Conservation (phyloP, 1,140 invertebrate species). For the Caenorhabditis tropicalis region DNA sequence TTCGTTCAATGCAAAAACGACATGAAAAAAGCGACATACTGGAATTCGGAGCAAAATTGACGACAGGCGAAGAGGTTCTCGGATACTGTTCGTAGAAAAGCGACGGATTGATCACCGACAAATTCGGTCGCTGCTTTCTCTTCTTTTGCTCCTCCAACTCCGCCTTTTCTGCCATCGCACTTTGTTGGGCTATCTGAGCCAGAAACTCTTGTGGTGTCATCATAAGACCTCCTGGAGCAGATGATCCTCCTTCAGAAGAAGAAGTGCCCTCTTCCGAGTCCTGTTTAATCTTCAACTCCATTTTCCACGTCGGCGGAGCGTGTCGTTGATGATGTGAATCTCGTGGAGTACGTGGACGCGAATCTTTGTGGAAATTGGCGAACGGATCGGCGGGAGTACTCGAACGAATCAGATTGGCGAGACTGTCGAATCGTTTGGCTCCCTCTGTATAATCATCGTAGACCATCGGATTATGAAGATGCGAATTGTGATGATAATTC, state of each 20-base stretch:
- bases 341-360: background rate
- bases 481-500: background rate
- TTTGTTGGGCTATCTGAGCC: background rate
- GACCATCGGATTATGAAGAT: background rate
- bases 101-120: slow-evolving; percentile 2
- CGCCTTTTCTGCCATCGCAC: background rate
- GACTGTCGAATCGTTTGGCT: slow-evolving; percentile 26
- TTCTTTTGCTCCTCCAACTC: background rate
- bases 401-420: slow-evolving; percentile 19
- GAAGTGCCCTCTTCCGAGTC: background rate
- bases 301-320: background rate
- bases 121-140: background rate
- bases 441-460: background rate
- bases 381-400: background rate
- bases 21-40: background rate
- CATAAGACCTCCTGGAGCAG: background rate
- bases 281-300: background rate
- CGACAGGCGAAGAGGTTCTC: background rate
- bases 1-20: no score
- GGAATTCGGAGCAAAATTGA: background rate
- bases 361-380: background rate
- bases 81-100: slow-evolving; percentile 26
- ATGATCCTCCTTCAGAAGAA: background rate
- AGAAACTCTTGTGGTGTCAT: background rate
- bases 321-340: background rate